These are phyloP conservation scores for Cantharis lateralis DNA, from an alignment of 2,888 invertebrate genomes.

Conservation along the genomic window DNA sequence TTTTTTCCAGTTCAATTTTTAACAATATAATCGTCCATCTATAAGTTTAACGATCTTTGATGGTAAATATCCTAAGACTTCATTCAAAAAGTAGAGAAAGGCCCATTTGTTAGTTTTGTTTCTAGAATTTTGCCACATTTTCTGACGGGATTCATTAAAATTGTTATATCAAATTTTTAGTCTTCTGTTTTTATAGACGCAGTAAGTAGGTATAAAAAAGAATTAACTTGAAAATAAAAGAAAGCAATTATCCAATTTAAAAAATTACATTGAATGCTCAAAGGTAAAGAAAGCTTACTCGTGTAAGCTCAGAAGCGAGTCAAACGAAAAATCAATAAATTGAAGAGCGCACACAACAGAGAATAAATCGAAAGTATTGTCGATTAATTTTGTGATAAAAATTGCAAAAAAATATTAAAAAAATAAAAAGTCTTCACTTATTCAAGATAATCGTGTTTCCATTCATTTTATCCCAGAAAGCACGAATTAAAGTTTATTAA, in stretches of 20 bases:
- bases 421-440: background rate
- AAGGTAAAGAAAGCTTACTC: background rate
- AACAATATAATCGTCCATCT: background rate
- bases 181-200: background rate
- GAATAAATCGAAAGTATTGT: background rate
- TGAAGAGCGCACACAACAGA: background rate
- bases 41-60: background rate
- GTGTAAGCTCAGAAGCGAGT: background rate
- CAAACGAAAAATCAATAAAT: background rate
- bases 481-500: background rate
- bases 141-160: background rate
- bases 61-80: background rate
- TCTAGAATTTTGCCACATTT: background rate
- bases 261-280: background rate
- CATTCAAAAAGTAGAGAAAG: background rate
- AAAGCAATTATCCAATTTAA: background rate
- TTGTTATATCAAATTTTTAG: background rate
- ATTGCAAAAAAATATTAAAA: background rate
- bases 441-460: background rate
- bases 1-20: background rate
- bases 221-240: background rate
- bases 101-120: background rate
- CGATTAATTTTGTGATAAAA: background rate
- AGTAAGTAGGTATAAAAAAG: background rate
- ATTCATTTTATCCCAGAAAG: background rate